Conservation (phyloP, 1,140 invertebrate genomes). For the Octopus sinensis region DNA sequence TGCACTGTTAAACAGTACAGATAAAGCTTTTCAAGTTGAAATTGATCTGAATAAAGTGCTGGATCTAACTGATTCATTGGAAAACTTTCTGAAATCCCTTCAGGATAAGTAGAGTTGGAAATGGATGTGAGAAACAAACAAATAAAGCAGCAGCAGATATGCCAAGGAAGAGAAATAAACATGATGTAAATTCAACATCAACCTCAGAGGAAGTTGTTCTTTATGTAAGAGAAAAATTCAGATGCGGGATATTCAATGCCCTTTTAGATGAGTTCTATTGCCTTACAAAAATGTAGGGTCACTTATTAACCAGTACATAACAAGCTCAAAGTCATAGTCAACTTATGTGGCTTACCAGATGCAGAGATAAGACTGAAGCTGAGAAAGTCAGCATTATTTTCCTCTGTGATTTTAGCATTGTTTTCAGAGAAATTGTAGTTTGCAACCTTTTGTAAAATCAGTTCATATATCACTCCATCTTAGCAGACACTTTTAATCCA, state of each 20-base stretch:
- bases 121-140: too few relatives aligned
- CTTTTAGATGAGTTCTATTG: slow-evolving; percentile 7
- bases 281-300: neutral
- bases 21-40: too few relatives aligned
- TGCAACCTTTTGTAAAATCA: neutral
- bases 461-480: neutral
- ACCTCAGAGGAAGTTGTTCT: too few relatives aligned
- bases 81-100: too few relatives aligned
- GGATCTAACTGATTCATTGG: too few relatives aligned
- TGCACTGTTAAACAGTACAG: too few relatives aligned
- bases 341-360: neutral
- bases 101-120: too few relatives aligned
- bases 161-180: too few relatives aligned
- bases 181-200: too few relatives aligned
- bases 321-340: neutral
- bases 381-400: neutral
- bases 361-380: slow-evolving; percentile 6
- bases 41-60: too few relatives aligned
- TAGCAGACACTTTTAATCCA: neutral
- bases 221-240: too few relatives aligned
- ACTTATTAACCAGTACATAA: neutral
- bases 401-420: neutral
- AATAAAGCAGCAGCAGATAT: too few relatives aligned
- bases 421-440: neutral
- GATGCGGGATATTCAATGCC: neutral